Base-by-base conservation (phyloP, 1,140 invertebrate species). In the Arctopsyche grandis region DNA sequence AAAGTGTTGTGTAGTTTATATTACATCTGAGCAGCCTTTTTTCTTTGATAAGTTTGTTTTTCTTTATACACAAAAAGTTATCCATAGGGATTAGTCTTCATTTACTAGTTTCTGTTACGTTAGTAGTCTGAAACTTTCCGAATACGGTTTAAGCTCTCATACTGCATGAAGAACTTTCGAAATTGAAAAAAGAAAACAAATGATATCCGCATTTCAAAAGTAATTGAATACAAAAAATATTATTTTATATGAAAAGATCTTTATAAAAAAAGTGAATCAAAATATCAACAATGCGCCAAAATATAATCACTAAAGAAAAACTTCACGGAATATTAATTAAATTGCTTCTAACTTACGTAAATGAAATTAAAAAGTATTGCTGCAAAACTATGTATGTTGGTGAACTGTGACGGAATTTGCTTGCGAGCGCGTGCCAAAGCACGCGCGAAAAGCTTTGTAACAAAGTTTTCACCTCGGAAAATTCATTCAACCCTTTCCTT, bases 41-140 rank as follows among this genome's bases (percentile, higher is more conserved):
- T 52, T 52, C 16, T 12, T 52, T 52, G 48, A 52, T 52, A 52
- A 12, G 48, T 16, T 16, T 16, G 48, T 16, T 52, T 52, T 52
- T 10, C 16, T 52, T 16, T 38, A 38, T 38, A 38, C 29, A 38
- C 29, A 38, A 22, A 66, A 66, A 66, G 63, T 66, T 66, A 24
- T 22, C 63, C 9, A 10, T 66, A 10, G 63, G 63, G 63, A 66
- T 66, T 66, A 66, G 10, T 29, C 22, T 66, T 66, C 63, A 66
- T 66, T 66, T 66, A 26, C 22, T 66, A 66, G 63, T 66, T 66
- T 66, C 63, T 22, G 21, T 66, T n/a, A n/a, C n/a, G n/a, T n/a
- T n/a, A 22, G 63, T 66, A 26, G 26, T 66, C 63, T 66, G 9
- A 24, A 66, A 66, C 19, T 66, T 66, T 19, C 21, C 21, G 5